phyloP scores from a whole-genome alignment of 2,113 vertebrate species.

The Lagopus muta region DNA sequence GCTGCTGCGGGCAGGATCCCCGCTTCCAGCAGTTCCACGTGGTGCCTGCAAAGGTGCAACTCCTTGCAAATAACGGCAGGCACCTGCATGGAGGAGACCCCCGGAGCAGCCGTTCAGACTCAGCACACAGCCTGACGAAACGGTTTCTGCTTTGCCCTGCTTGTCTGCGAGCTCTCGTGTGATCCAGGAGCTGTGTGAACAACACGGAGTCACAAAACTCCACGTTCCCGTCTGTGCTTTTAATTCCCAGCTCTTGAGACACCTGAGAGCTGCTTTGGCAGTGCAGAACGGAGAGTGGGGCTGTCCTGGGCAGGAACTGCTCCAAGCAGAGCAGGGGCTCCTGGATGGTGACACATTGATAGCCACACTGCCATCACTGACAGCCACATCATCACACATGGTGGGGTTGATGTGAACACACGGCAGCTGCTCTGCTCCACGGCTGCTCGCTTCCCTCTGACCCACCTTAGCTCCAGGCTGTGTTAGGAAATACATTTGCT shows the following conservation, averaged over 20 bases:
- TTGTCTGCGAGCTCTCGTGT: fast-evolving
- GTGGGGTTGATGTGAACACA: not conserved
- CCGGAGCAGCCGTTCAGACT: fast-evolving
- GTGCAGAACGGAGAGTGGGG: not conserved
- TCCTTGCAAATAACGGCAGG: not conserved
- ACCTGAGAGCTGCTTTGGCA: not conserved
- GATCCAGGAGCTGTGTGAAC: not conserved
- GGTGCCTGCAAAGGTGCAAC: not conserved
- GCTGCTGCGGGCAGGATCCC: fast-evolving
- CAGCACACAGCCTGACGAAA: not conserved
- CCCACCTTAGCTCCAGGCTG: not conserved
- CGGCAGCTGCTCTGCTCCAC: not conserved
- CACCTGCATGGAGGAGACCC: not conserved
- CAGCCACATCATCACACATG: fast-evolving
- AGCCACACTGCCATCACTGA: not conserved
- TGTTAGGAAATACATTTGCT: not conserved
- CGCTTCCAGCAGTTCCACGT: not conserved
- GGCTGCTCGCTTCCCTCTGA: not conserved
- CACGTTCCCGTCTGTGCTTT: not conserved
- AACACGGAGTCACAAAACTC: not conserved
- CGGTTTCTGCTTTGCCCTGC: not conserved
- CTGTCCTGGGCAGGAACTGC: fast-evolving
- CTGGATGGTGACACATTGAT: too few relatives aligned
- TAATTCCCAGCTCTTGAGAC: not conserved
- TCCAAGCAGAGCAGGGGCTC: not conserved